Conservation (phyloP, 2,113 vertebrate genomes). For the Neoarius graeffei region DNA sequence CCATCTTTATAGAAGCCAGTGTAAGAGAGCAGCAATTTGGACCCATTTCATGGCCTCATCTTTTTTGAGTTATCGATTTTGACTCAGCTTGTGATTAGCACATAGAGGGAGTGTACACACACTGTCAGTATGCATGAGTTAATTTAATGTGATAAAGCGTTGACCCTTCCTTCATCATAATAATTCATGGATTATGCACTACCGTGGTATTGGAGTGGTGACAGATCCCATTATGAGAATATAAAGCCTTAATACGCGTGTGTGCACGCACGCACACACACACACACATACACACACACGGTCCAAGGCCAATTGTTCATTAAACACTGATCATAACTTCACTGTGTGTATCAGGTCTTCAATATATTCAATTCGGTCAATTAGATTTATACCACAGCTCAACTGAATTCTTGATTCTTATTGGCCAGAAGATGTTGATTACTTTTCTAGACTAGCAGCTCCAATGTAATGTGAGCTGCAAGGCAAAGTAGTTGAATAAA, state of each 20-base stretch:
- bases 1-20: constrained; percentile 41
- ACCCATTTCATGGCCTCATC: constrained; percentile 42
- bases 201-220: constrained; percentile 11
- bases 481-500: background rate
- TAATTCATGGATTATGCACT: constrained; percentile 33
- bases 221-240: constrained; percentile 23
- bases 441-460: background rate
- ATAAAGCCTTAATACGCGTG: background rate
- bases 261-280: background rate
- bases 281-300: background rate
- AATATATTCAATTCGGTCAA: background rate
- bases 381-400: background rate
- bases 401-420: background rate
- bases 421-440: background rate
- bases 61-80: constrained; percentile 49
- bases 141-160: constrained; percentile 44
- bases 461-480: background rate
- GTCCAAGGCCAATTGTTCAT: background rate
- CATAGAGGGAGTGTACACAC: constrained; percentile 36
- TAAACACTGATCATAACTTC: background rate
- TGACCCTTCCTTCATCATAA: constrained; percentile 38
- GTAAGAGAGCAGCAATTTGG: constrained; percentile 45
- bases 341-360: background rate
- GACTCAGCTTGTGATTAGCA: constrained; percentile 52
- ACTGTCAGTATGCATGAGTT: constrained; percentile 42